These are phyloP conservation scores for Drosophila phalerata DNA, from an alignment of 2,888 invertebrate species.

Conservation along the genomic window DNA sequence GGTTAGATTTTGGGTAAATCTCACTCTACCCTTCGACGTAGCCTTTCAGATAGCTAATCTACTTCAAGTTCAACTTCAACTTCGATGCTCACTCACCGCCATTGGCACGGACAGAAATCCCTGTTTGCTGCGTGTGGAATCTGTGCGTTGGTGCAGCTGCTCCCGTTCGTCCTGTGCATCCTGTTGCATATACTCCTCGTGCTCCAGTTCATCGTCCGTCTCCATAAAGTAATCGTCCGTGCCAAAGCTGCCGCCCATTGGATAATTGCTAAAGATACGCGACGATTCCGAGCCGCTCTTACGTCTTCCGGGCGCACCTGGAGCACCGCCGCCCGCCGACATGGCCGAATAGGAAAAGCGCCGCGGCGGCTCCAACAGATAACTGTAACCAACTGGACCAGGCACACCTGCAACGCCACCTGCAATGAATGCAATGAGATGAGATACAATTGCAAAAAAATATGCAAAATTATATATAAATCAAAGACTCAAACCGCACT, in stretches of 20 bases:
- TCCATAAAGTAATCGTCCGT: conserved; percentile 85
- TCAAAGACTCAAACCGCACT: too few species aligned
- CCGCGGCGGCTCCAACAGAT: conserved; percentile 89
- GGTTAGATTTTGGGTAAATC: too few species aligned
- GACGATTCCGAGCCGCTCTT: conserved; percentile 88
- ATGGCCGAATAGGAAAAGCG: conserved; percentile 87
- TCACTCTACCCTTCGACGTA: background rate
- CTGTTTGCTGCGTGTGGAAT: conserved; percentile 84
- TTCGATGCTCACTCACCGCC: conserved; percentile 74
- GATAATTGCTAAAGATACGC: conserved; percentile 85
- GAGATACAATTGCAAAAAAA: background rate
- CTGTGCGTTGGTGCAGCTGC: conserved; percentile 78
- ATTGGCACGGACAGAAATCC: conserved; percentile 85
- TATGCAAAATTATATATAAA: too few species aligned
- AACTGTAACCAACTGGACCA: conserved; percentile 90
- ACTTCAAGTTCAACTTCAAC: too few species aligned
- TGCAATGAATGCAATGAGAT: conserved; percentile 50
- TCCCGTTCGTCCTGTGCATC: conserved; percentile 70
- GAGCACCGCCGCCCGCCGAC: conserved; percentile 67
- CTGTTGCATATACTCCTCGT: conserved; percentile 86
- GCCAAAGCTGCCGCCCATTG: conserved; percentile 85
- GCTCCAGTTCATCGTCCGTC: conserved; percentile 86
- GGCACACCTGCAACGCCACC: conserved; percentile 86
- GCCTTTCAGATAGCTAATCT: background rate
- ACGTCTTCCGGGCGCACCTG: conserved; percentile 86